Conservation (phyloP, 2,888 invertebrate species). For the Cheilosia soror region DNA sequence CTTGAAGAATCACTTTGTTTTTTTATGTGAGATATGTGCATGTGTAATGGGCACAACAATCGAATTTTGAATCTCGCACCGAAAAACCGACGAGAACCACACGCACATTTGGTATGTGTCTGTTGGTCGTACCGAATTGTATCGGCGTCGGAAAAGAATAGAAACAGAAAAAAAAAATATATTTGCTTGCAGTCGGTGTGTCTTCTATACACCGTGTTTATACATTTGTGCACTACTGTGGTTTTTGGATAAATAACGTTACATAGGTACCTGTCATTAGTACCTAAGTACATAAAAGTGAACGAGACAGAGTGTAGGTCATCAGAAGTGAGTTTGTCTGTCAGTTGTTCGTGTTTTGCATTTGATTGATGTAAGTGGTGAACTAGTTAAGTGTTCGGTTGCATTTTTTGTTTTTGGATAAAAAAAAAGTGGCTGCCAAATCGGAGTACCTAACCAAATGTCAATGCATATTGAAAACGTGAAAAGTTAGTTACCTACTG, state of each 20-base stretch:
- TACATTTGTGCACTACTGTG: constrained; percentile 71
- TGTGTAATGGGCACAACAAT: constrained; percentile 58
- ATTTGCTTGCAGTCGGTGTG: constrained; percentile 42
- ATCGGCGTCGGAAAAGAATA: not conserved
- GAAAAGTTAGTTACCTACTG: not conserved
- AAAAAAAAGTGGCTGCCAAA: not conserved
- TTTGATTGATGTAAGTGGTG: not conserved
- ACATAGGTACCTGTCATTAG: constrained; percentile 32
- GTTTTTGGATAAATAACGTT: constrained; percentile 17
- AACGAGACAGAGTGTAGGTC: constrained; percentile 40
- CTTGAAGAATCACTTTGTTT: constrained; percentile 35
- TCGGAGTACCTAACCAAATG: not conserved
- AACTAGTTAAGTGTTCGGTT: not conserved
- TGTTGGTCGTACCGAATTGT: constrained; percentile 29
- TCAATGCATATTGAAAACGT: not conserved
- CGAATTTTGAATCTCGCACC: constrained; percentile 33
- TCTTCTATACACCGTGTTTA: constrained; percentile 36
- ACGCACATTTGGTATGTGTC: constrained; percentile 4
- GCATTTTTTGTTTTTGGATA: not conserved
- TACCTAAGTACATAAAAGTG: not conserved
- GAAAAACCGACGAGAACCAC: not conserved
- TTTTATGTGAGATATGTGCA: constrained; percentile 33
- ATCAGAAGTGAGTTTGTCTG: constrained; percentile 25
- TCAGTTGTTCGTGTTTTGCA: constrained; percentile 4
- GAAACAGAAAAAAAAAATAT: constrained; percentile 7